Conservation (phyloP, 2,888 invertebrate species). For the Meiosimyza platycephala region DNA sequence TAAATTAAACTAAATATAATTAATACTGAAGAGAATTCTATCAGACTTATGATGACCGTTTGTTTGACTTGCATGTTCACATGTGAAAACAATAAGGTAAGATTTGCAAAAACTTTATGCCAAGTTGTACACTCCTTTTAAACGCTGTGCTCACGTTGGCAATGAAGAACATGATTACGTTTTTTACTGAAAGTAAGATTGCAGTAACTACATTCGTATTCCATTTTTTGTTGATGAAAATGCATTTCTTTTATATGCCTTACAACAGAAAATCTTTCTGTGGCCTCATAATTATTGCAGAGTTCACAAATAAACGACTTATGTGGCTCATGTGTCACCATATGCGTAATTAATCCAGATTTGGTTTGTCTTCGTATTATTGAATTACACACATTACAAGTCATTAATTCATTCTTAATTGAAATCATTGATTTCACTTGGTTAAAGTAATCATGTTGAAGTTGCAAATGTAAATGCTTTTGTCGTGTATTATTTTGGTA, state of each 20-base stretch:
- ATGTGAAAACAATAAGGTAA: slow-evolving; percentile 31
- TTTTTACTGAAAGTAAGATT: slow-evolving; percentile 2
- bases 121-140: slow-evolving; percentile 32
- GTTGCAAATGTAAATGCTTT: too few species aligned
- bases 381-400: too few species aligned
- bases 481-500: too few species aligned
- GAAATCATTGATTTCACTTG: too few species aligned
- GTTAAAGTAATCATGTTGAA: too few species aligned
- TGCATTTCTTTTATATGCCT: slow-evolving; percentile 25
- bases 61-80: slow-evolving; percentile 22
- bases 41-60: not conserved
- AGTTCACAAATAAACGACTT: slow-evolving; percentile 35
- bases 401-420: too few species aligned
- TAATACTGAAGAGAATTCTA: not conserved
- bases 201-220: slow-evolving; percentile 36
- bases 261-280: not conserved
- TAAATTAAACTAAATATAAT: not conserved
- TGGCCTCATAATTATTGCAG: slow-evolving; percentile 20
- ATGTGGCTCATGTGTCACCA: slow-evolving; percentile 31
- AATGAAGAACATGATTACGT: slow-evolving; percentile 3
- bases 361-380: too few species aligned
- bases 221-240: not conserved
- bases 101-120: slow-evolving; percentile 24
- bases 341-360: not conserved
- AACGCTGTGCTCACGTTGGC: slow-evolving; percentile 18